A percentile compares a stretch with the other conserved stretches of the same genome.
These are phyloP conservation scores for Calameuta filiformis DNA, from an alignment of 2,888 invertebrate species.

Conservation along the genomic window DNA sequence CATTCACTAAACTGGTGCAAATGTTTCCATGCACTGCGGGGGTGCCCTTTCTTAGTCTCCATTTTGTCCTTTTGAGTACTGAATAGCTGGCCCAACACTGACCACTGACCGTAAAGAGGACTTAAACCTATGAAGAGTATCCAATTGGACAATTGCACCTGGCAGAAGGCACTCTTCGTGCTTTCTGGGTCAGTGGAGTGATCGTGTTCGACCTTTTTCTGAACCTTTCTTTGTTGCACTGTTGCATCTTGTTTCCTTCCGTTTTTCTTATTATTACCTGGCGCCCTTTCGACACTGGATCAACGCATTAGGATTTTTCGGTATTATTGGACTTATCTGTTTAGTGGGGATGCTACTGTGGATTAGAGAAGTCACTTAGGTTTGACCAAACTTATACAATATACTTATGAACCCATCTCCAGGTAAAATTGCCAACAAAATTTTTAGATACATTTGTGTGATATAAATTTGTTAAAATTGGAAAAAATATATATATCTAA, in stretches of 20 bases:
- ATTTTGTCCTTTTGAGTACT: background rate
- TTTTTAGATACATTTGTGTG: background rate
- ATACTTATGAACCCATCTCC: too few species aligned
- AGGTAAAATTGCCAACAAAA: background rate
- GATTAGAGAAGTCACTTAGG: background rate
- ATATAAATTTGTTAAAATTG: background rate
- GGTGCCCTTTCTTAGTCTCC: background rate
- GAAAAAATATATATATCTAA: background rate
- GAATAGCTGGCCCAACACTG: background rate
- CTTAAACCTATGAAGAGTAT: background rate
- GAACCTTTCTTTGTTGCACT: background rate
- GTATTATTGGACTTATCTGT: background rate
- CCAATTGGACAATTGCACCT: background rate
- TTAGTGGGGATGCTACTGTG: background rate
- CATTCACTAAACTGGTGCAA: constrained; percentile 2
- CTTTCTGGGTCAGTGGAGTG: background rate
- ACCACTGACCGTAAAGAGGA: constrained; percentile 1
- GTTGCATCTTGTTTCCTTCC: background rate
- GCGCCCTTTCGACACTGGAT: background rate
- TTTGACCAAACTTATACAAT: background rate
- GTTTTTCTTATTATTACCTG: background rate
- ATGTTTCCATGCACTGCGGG: background rate
- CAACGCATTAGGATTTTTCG: background rate
- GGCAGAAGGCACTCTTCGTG: background rate
- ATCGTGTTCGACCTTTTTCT: background rate